A percentile compares a stretch with the other conserved stretches of the same genome.
These are phyloP conservation scores for Microplitis demolitor DNA, from an alignment of 1,140 invertebrate genomes.

Conservation along the genomic window DNA sequence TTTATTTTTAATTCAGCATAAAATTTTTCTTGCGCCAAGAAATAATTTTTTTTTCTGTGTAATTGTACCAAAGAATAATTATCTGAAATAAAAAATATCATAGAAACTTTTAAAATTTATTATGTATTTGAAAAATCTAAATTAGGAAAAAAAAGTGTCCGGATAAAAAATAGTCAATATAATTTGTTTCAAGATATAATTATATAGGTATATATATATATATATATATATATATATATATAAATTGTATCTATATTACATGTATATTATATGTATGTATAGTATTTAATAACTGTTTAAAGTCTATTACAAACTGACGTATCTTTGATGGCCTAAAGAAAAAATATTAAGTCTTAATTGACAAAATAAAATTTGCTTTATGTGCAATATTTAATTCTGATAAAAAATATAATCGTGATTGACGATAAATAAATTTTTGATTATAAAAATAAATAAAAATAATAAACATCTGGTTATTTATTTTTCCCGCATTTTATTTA, in stretches of 20 bases:
- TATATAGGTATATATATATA: background rate
- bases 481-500: too few relatives aligned
- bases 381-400: constrained; percentile 1
- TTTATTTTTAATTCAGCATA: too few relatives aligned
- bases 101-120: too few relatives aligned
- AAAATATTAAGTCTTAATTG: background rate
- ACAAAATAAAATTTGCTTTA: background rate
- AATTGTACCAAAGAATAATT: too few relatives aligned
- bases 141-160: too few relatives aligned
- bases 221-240: background rate
- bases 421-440: background rate
- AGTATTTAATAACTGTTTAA: background rate
- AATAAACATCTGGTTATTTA: too few relatives aligned
- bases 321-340: constrained; percentile 39
- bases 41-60: too few relatives aligned
- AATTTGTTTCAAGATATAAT: background rate
- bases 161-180: too few relatives aligned
- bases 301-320: constrained; percentile 12
- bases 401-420: background rate
- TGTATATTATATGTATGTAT: background rate
- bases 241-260: background rate
- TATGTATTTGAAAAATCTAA: too few relatives aligned
- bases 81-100: too few relatives aligned
- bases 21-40: too few relatives aligned
- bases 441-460: background rate